Conservation (phyloP, 2,113 vertebrate genomes). For the Leptosomus discolor region DNA sequence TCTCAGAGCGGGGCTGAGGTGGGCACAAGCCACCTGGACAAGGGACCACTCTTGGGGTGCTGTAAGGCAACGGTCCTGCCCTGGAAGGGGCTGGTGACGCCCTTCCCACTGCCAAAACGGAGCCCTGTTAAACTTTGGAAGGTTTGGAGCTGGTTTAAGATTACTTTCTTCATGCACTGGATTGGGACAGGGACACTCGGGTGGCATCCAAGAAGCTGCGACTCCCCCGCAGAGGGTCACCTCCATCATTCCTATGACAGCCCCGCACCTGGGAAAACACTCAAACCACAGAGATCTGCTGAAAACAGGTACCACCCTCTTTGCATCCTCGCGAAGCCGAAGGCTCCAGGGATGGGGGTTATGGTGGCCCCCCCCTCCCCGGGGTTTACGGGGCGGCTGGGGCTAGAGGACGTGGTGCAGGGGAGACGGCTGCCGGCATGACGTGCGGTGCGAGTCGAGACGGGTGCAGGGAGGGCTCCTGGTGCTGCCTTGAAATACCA, state of each 20-base stretch:
- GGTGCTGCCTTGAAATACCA: neutral
- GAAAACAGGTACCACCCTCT: neutral
- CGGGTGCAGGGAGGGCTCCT: neutral
- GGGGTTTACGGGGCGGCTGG: rapidly evolving
- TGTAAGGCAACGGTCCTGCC: neutral
- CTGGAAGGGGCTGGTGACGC: neutral
- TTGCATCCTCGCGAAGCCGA: rapidly evolving
- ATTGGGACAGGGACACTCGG: neutral
- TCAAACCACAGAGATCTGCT: neutral
- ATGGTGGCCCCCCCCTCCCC: neutral
- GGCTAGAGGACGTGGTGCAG: neutral
- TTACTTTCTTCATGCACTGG: neutral
- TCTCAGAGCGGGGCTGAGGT: rapidly evolving
- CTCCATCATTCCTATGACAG: neutral
- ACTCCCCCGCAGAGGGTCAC: neutral
- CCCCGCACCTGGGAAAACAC: rapidly evolving
- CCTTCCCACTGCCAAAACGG: rapidly evolving
- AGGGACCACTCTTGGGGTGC: neutral
- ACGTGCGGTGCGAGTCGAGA: rapidly evolving
- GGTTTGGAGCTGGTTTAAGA: neutral
- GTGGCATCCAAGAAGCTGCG: neutral
- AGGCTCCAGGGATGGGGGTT: neutral
- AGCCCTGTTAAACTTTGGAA: neutral
- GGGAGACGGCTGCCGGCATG: neutral
- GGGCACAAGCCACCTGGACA: neutral